phyloP scores from a whole-genome alignment of 2,888 invertebrate species.

The Scaptomyza reducta region DNA sequence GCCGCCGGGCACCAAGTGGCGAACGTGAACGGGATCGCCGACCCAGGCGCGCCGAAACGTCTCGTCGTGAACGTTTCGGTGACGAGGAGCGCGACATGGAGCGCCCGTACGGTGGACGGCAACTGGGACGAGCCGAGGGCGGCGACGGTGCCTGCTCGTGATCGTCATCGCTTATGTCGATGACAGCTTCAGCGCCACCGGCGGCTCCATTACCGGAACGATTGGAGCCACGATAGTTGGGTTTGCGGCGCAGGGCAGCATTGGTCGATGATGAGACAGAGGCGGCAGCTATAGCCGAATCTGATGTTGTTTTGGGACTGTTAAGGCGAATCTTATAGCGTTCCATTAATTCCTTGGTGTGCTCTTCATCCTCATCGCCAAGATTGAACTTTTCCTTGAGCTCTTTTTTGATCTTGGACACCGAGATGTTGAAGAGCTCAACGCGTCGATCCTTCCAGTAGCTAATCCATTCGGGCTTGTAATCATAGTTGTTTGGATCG shows the following conservation, averaged over 20 bases:
- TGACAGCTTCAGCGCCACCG: conserved; percentile 54
- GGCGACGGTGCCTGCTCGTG: conserved; percentile 26
- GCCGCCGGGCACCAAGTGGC: conserved; percentile 28
- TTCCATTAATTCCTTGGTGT: conserved; percentile 81
- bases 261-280: not conserved
- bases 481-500: conserved; percentile 92
- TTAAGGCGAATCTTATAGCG: conserved; percentile 80
- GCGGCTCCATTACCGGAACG: conserved; percentile 15
- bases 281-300: not conserved
- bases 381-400: conserved; percentile 87
- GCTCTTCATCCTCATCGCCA: conserved; percentile 84
- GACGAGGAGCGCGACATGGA: conserved; percentile 54
- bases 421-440: conserved; percentile 89
- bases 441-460: conserved; percentile 94
- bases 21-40: conserved; percentile 55
- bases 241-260: conserved; percentile 46
- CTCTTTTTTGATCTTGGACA: conserved; percentile 88
- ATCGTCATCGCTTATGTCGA: conserved; percentile 83
- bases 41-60: conserved; percentile 15
- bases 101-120: conserved; percentile 49
- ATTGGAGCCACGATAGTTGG: conserved; percentile 41
- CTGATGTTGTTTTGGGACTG: conserved; percentile 37
- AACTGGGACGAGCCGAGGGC: conserved; percentile 26
- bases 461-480: conserved; percentile 94
- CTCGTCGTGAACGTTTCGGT: conserved; percentile 41